Conservation (phyloP, 2,113 vertebrate species). For the Hippotragus niger region DNA sequence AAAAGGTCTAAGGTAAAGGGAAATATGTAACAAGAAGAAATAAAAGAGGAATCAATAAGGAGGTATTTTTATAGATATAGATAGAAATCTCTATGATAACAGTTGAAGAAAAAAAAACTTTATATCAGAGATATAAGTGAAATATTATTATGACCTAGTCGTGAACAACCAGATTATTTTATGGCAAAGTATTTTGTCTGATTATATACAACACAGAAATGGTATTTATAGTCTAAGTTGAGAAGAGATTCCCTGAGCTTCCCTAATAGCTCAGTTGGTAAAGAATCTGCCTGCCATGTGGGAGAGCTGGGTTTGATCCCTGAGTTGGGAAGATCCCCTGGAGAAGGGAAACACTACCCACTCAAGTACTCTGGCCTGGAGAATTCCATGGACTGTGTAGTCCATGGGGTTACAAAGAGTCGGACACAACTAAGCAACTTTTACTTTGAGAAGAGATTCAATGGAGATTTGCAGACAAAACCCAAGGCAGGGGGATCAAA, state of each 20-base stretch:
- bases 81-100: not conserved
- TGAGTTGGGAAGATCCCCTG: not conserved
- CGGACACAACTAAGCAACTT: not conserved
- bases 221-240: not conserved
- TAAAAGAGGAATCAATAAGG: not conserved
- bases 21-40: constrained; percentile 1
- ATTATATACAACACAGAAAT: not conserved
- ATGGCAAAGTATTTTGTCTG: constrained; percentile 1
- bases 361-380: not conserved
- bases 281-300: not conserved
- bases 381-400: not conserved
- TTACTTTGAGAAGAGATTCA: not conserved
- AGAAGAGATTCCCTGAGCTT: not conserved
- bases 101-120: not conserved
- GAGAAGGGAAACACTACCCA: not conserved
- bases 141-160: not conserved
- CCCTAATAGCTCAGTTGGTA: not conserved
- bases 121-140: not conserved
- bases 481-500: not conserved
- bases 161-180: not conserved
- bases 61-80: not conserved
- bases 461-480: not conserved
- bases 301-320: not conserved
- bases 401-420: not conserved
- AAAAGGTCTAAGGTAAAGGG: not conserved